These are phyloP conservation scores for Caenorhabditis tropicalis DNA, from an alignment of 1,140 invertebrate genomes.

Conservation along the genomic window DNA sequence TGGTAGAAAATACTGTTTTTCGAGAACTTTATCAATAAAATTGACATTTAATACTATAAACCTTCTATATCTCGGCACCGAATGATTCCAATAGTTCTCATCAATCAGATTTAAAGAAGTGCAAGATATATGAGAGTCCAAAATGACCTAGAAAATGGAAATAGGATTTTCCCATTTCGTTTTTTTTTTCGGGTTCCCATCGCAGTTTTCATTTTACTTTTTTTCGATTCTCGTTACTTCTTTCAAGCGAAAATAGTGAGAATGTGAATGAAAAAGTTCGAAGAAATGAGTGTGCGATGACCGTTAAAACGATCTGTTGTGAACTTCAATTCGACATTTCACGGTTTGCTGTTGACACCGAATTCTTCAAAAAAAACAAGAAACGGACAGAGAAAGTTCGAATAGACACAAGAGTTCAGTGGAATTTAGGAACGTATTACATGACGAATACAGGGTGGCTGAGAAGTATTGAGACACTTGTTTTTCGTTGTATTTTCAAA, in stretches of 20 bases:
- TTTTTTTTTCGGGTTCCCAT: conserved; percentile 39
- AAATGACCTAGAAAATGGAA: conserved; percentile 4
- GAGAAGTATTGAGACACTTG: no score
- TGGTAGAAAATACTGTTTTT: not conserved
- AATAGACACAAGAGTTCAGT: no score
- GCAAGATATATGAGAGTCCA: not conserved
- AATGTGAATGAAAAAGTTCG: not conserved
- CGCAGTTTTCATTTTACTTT: not conserved
- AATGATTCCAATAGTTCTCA: no score
- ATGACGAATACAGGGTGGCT: no score
- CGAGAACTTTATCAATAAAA: no score
- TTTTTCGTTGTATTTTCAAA: no score
- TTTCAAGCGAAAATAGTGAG: not conserved
- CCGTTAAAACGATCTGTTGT: conserved; percentile 28
- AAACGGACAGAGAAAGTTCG: not conserved
- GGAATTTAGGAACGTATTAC: no score
- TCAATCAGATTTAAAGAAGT: no score
- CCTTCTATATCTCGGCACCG: no score
- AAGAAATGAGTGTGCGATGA: not conserved
- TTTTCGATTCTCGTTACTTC: not conserved
- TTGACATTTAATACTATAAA: no score
- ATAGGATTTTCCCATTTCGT: not conserved
- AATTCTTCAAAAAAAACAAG: not conserved
- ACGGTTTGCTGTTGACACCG: not conserved
- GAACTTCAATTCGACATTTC: conserved; percentile 19